These are phyloP conservation scores for Neodiprion virginianus DNA, from an alignment of 1,140 invertebrate species.

Conservation along the genomic window DNA sequence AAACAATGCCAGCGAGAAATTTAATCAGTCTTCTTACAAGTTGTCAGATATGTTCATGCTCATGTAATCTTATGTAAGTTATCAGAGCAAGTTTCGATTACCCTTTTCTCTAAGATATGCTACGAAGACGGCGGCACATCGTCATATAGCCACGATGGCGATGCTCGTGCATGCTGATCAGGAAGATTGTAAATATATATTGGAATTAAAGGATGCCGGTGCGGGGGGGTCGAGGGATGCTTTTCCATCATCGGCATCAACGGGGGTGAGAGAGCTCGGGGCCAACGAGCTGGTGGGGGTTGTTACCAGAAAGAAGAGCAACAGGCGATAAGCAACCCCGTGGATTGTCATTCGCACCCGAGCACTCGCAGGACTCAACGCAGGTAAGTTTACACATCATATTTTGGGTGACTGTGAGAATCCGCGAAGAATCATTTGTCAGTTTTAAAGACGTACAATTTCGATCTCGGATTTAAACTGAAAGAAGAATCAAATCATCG, in stretches of 20 bases:
- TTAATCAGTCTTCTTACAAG: too few species aligned
- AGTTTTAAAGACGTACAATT: neutral
- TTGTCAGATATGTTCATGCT: too few species aligned
- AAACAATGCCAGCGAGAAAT: too few species aligned
- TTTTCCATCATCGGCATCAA: neutral
- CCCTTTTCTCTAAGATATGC: too few species aligned
- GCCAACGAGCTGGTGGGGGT: conserved; percentile 28
- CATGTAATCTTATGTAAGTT: too few species aligned
- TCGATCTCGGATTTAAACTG: neutral
- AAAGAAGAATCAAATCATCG: too few species aligned
- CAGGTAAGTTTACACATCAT: neutral
- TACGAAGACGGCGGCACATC: too few species aligned
- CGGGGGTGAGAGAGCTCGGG: neutral
- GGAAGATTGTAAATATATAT: conserved; percentile 3
- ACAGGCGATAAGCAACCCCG: conserved; percentile 24
- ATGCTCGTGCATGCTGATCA: too few species aligned
- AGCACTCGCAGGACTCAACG: neutral
- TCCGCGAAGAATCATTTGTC: neutral
- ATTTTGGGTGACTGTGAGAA: neutral
- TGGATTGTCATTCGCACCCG: conserved; percentile 34
- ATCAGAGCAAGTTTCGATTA: too few species aligned
- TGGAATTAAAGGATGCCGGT: neutral
- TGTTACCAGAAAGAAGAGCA: conserved; percentile 27
- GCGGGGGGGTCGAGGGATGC: neutral
- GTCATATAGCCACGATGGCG: too few species aligned